Evolutionary conservation across 1,140 invertebrate genomes (phyloP), one percentile per base, ranked within the genome.

Genomic region (Pogonomyrmex barbatus): DNA sequence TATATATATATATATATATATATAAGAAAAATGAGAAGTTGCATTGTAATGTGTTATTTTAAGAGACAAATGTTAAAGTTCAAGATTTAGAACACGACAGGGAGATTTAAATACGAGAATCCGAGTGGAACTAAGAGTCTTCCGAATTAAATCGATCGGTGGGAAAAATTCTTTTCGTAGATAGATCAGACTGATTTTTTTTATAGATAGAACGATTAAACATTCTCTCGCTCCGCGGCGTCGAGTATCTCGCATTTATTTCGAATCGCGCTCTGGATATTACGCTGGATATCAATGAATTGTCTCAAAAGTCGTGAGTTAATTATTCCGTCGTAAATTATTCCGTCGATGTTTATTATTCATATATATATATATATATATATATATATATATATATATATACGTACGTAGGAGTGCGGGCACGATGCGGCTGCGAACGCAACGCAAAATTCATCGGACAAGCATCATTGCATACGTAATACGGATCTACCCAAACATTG

Each of bases 311-410:
- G 24, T 70, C 12, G 30, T 14, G 54, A 73, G 56, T 52, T n/a
- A n/a, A n/a, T n/a, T n/a, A n/a, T n/a, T n/a, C n/a, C n/a, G n/a
- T 60, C 36, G 17, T 60, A 47, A 73, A 60, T 17, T 50, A 39
- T 50, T 39, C 42, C 68, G 17, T 30, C 12, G 12, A 6, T 83
- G 79, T 75, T 75, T 75, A 75, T 83, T 75, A 83, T 83, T 75
- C 33, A 14, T 33, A 14, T 45, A 24, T 24, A 24, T 24, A 24
- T 24, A 24, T 24, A 24, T 24, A 24, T 24, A 24, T 24, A 24
- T 24, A 24, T 24, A 24, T 24, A 24, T 24, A 24, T 24, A 24
- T 24, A 24, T 24, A 24, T 24, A 24, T 24, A 24, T 24, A 42
- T 30, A 5, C 33, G 4, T 12, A 4, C 36, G 30, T 58, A 63